Evolutionary conservation across 2,113 vertebrate genomes (phyloP), one percentile per base, ranked within the genome.

Genomic region (Corythornis madagascariensis): DNA sequence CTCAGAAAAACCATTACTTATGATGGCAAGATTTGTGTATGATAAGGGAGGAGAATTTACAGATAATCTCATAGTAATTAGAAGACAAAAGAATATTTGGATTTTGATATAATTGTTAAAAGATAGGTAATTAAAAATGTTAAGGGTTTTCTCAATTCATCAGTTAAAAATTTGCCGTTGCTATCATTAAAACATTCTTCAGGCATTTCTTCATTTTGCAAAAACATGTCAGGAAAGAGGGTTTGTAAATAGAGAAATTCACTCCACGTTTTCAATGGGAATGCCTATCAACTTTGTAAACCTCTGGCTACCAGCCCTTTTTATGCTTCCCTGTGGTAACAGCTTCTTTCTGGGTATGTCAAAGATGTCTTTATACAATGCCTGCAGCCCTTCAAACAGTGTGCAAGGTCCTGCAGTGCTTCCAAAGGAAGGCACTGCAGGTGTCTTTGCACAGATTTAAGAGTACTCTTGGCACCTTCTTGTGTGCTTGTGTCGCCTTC

Each of bases 351-450:
- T 80, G 67, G 24, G 9, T 63, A 60, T 25, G 89, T 89, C 91
- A 95, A 77, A 92, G 91, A 69, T 45, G 52, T 77, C 81, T 93
- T 83, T 92, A 60, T 94, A 92, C 71, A 87, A 57, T 93, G 82
- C 66, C 72, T 80, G 52, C 69, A 77, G 3, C 56, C 82, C 64
- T 95, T 96, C 95, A 92, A 92, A 92, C 47, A 47, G 25, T 6
- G 33, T 33, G 40, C 29, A 71, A 87, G 86, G 86, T 80, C 89
- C 87, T 85, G 75, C 67, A 52, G 74, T 60, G 75, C 79, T 78
- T 90, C 73, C 53, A 3, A 66, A 83, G 90, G 90, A 63, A 95
- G 43, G 84, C 84, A 86, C 87, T 67, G 87, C 92, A 50, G 88
- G 94, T 71, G 78, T 85, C 84, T 92, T 79, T 88, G 87, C 89